phyloP scores from a whole-genome alignment of 2,113 vertebrate genomes.

The Aptenodytes patagonicus region DNA sequence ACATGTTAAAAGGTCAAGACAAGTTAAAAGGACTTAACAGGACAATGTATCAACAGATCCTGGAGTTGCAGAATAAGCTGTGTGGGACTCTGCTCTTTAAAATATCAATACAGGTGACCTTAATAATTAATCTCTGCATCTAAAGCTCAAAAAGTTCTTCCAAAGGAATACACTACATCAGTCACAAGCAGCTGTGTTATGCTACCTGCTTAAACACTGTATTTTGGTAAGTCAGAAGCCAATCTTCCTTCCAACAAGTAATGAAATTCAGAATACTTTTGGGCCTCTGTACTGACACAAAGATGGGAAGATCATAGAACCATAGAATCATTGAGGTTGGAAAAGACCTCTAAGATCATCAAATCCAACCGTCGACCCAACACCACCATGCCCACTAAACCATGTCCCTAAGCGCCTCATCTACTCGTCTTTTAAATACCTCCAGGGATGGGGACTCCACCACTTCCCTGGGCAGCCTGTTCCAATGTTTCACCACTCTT shows the following conservation, averaged over 20 bases:
- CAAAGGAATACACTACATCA: background rate
- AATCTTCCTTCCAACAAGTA: background rate
- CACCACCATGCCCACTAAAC: too few species aligned
- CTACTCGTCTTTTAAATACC: too few species aligned
- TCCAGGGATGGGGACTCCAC: too few species aligned
- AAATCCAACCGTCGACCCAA: too few species aligned
- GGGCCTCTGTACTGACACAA: background rate
- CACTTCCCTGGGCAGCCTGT: too few species aligned
- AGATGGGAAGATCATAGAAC: background rate
- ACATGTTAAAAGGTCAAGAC: background rate
- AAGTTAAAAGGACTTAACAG: background rate
- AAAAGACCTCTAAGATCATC: too few species aligned
- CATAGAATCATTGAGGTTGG: too few species aligned
- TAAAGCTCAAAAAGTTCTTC: background rate
- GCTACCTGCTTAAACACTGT: background rate
- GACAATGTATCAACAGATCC: background rate
- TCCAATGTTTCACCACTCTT: too few species aligned
- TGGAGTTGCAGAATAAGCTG: background rate
- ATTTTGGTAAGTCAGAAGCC: background rate
- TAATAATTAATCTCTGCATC: background rate
- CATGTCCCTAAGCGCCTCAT: too few species aligned
- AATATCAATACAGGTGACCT: background rate
- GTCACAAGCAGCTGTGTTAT: background rate
- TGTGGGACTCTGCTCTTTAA: background rate
- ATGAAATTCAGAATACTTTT: background rate